phyloP scores from a whole-genome alignment of 2,113 vertebrate genomes.

The Natator depressus region DNA sequence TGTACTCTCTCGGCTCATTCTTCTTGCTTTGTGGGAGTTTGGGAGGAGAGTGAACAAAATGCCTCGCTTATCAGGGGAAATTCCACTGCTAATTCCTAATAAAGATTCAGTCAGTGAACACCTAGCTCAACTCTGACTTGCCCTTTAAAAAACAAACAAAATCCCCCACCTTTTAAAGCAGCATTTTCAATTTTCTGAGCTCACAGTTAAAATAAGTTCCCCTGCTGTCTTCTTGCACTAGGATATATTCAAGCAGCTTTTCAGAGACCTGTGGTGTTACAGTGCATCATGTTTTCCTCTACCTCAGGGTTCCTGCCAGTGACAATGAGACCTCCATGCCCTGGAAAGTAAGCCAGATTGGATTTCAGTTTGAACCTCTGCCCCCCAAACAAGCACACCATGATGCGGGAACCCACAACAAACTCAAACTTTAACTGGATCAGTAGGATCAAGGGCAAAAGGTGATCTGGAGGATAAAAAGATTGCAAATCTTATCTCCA shows the following conservation, averaged over 20 bases:
- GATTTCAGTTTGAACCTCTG: neutral
- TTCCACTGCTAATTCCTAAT: neutral
- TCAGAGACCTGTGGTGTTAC: constrained; percentile 10
- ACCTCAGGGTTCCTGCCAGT: constrained; percentile 15
- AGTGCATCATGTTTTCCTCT: constrained; percentile 27
- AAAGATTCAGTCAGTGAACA: neutral
- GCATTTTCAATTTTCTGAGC: constrained; percentile 37
- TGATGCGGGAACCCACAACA: neutral
- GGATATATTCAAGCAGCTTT: constrained; percentile 21
- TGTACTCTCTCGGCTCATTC: neutral
- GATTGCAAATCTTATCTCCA: constrained; percentile 17
- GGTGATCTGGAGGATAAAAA: neutral
- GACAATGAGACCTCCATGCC: constrained; percentile 4
- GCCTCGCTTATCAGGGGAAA: neutral
- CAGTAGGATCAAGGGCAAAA: neutral
- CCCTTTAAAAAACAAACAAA: neutral
- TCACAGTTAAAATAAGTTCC: constrained; percentile 38
- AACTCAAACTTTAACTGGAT: neutral
- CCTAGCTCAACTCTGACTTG: neutral
- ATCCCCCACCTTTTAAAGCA: neutral
- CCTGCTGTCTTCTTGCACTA: constrained; percentile 27
- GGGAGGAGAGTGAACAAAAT: neutral
- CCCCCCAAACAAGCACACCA: neutral
- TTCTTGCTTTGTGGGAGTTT: neutral
- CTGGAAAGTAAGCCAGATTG: neutral